phyloP scores from a whole-genome alignment of 2,113 vertebrate genomes.

The Rafetus swinhoei region DNA sequence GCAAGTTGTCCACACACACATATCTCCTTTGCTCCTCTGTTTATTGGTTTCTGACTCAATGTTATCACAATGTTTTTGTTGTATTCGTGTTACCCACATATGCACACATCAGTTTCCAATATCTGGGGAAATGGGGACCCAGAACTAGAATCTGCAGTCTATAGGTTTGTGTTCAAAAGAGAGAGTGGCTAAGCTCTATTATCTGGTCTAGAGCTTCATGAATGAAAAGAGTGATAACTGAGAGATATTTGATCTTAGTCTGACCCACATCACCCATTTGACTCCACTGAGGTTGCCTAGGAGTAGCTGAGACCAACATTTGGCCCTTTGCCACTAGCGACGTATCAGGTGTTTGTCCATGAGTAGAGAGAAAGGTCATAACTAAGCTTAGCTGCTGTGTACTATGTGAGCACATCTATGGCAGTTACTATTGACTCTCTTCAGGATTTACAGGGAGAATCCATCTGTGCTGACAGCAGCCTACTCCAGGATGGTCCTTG shows the following conservation, averaged over 20 bases:
- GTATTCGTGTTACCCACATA: background rate
- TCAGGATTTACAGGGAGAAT: background rate
- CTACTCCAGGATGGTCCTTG: background rate
- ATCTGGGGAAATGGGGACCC: background rate
- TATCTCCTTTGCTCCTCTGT: background rate
- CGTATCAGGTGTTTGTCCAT: slow-evolving; percentile 54
- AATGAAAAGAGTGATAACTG: background rate
- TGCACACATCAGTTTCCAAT: background rate
- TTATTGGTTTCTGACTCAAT: background rate
- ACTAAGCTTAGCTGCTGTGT: background rate
- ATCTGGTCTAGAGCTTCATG: background rate
- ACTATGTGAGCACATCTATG: background rate
- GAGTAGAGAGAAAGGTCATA: slow-evolving; percentile 36
- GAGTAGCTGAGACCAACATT: rapidly evolving
- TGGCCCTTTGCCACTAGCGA: background rate
- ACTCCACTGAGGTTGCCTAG: background rate
- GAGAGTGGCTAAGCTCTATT: background rate
- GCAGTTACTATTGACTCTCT: background rate
- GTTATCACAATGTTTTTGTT: background rate
- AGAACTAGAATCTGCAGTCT: background rate
- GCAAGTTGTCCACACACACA: background rate
- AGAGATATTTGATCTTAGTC: background rate
- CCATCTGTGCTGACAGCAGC: background rate
- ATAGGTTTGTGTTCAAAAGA: background rate
- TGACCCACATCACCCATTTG: background rate